phyloP scores from a whole-genome alignment of 2,797 vertebrate species.

The Galagoides demidoff region DNA sequence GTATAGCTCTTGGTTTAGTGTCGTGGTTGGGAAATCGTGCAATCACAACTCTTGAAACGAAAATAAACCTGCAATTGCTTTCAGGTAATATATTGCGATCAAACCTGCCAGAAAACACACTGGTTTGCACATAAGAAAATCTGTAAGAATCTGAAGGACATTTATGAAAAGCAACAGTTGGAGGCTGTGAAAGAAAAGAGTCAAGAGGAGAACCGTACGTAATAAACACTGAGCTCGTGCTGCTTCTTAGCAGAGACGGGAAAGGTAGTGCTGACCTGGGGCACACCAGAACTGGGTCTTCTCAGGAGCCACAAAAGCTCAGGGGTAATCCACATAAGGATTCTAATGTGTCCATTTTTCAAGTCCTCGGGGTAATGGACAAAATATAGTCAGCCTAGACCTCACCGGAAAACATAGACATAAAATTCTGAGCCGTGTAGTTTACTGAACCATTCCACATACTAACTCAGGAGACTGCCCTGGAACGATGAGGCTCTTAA shows the following conservation, averaged over 20 bases:
- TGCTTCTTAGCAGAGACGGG: not conserved
- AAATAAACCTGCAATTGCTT: conserved; percentile 54
- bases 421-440: not conserved
- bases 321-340: not conserved
- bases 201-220: conserved; percentile 87
- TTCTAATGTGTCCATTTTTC: not conserved
- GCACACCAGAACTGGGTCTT: not conserved
- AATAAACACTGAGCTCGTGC: not conserved
- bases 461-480: not conserved
- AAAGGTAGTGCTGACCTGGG: not conserved
- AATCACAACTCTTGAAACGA: conserved; percentile 47
- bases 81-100: conserved; percentile 97
- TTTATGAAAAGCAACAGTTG: conserved; percentile 92
- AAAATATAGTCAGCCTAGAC: not conserved
- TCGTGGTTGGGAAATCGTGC: not conserved
- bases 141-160: conserved; percentile 93
- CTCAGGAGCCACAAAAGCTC: not conserved
- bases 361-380: not conserved
- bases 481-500: not conserved
- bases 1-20: not conserved
- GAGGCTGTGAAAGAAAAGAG: conserved; percentile 90
- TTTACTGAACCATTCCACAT: not conserved
- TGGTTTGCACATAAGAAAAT: conserved; percentile 99
- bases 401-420: not conserved
- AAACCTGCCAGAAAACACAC: conserved; percentile 96